Percentiles rank a stretch among this genome's conserved stretches.
These are phyloP conservation scores for Coracopsis vasa DNA, from an alignment of 2,113 vertebrate genomes.

Conservation along the genomic window DNA sequence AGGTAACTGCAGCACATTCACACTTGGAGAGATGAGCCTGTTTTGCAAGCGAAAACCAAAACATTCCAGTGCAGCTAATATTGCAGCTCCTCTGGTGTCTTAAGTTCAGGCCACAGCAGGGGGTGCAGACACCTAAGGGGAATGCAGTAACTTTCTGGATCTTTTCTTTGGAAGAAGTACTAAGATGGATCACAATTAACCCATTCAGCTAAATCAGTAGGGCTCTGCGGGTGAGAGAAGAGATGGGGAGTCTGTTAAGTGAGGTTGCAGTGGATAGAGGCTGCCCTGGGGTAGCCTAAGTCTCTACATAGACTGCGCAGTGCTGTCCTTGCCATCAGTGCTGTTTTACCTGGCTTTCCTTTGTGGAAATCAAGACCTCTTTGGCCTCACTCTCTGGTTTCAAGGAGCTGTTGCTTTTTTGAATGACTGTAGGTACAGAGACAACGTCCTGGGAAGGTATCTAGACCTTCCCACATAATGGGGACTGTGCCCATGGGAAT, in stretches of 20 bases:
- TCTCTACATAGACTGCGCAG: accelerated
- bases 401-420: background rate
- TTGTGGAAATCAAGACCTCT: background rate
- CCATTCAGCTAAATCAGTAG: background rate
- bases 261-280: background rate
- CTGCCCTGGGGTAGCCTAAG: background rate
- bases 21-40: conserved; percentile 7
- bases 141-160: conserved; percentile 23
- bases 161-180: conserved; percentile 53
- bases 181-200: conserved; percentile 33
- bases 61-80: conserved; percentile 54
- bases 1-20: conserved; percentile 17
- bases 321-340: background rate
- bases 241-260: background rate
- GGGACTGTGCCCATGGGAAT: background rate
- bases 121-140: conserved; percentile 39
- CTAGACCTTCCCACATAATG: background rate
- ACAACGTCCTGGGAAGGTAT: background rate
- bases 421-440: background rate
- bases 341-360: background rate
- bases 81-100: conserved; percentile 40
- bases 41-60: conserved; percentile 61
- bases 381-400: background rate
- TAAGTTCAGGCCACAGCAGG: conserved; percentile 61
- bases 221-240: background rate